Conservation (phyloP, 2,797 vertebrate genomes). For the Scleropages formosus region DNA sequence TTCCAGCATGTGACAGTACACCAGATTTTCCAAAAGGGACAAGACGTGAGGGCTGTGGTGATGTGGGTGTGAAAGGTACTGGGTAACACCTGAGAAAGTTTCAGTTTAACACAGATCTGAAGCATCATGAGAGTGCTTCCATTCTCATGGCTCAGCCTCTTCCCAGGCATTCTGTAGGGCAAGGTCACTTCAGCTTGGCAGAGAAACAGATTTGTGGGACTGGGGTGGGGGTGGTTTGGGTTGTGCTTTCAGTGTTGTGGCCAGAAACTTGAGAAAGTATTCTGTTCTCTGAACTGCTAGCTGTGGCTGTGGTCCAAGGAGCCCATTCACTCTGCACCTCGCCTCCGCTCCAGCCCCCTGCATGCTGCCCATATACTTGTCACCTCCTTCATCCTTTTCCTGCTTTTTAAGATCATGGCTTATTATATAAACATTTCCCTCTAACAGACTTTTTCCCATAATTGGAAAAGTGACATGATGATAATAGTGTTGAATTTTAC, state of each 20-base stretch:
- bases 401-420: background rate
- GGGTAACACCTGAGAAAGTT: background rate
- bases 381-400: background rate
- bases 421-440: background rate
- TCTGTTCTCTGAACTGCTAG: background rate
- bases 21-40: too few relatives aligned
- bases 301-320: background rate
- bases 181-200: slow-evolving; percentile 14
- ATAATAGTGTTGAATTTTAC: too few relatives aligned
- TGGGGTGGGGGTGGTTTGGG: slow-evolving; percentile 7
- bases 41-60: background rate
- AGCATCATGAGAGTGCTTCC: background rate
- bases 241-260: slow-evolving; percentile 8
- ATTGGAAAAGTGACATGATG: background rate
- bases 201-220: slow-evolving; percentile 4
- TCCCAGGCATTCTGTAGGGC: slow-evolving; percentile 25
- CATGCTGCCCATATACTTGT: background rate
- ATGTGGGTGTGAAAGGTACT: background rate
- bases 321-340: too few relatives aligned
- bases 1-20: background rate
- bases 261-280: background rate
- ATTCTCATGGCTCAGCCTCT: background rate
- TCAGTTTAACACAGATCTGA: background rate
- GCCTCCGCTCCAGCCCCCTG: background rate
- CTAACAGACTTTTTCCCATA: background rate